phyloP scores from a whole-genome alignment of 1,140 invertebrate genomes.

The Diabrotica virgifera region DNA sequence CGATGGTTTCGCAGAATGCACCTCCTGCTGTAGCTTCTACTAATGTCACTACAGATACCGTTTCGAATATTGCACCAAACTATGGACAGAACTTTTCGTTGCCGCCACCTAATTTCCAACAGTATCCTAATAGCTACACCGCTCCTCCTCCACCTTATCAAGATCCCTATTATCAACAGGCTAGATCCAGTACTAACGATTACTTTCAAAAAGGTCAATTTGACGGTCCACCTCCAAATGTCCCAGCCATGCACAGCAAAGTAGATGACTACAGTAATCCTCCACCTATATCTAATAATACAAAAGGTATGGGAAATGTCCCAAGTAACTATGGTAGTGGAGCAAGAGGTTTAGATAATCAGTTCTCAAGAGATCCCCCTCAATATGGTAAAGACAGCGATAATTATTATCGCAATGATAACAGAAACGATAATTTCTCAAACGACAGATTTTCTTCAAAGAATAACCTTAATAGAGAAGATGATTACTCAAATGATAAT shows the following conservation, averaged over 20 bases:
- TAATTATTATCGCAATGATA: slow-evolving; percentile 17
- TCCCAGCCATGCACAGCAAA: no score
- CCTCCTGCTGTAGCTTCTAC: slow-evolving; percentile 17
- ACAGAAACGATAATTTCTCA: slow-evolving; percentile 18
- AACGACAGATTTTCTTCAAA: background rate
- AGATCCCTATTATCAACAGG: background rate
- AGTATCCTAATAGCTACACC: slow-evolving; percentile 5
- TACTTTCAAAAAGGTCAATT: slow-evolving; percentile 13
- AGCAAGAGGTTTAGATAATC: slow-evolving; percentile 5
- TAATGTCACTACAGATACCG: slow-evolving; percentile 1
- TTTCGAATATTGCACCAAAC: background rate
- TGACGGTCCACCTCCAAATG: no score
- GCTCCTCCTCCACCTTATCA: slow-evolving; percentile 9
- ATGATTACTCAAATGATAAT: background rate
- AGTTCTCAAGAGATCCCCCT: background rate
- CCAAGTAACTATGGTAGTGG: background rate
- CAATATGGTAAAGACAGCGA: slow-evolving; percentile 8
- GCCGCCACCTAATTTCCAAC: background rate
- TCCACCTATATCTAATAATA: slow-evolving; percentile 1
- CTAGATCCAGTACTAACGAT: slow-evolving; percentile 2
- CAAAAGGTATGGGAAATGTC: background rate
- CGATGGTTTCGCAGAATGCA: slow-evolving; percentile 49
- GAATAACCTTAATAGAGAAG: background rate
- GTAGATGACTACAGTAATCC: no score
- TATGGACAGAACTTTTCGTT: slow-evolving; percentile 13